Base-by-base conservation (phyloP, 2,888 invertebrate genomes). In the Tetragnatha montana region DNA sequence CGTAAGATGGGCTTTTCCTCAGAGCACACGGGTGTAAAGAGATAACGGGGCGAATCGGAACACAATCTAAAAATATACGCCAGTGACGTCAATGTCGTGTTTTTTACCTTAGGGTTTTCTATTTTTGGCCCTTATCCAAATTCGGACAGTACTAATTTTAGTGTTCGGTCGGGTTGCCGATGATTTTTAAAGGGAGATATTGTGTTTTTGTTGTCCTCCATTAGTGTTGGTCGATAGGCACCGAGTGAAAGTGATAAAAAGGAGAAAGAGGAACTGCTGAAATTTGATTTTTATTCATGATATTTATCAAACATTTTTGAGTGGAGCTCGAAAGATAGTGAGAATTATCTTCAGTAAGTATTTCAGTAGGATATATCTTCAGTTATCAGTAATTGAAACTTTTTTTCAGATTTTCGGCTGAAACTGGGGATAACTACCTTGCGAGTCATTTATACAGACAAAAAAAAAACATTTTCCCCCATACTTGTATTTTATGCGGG, bases 81-180 rank as follows among this genome's bases (percentile, higher is more conserved):
- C 10, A 71, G 70, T 81, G 81, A 81, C 81, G 71, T 81, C 81
- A 81, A 81, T 73, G 81, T 19, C 21, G 78, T 78, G 60, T 78
- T 78, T 17, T 60, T 78, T 21, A 7, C 17, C 14, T 17, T 47
- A 47, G n/a, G 68, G n/a, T 19, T 70, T 80, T 49, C 35, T 47
- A 35, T 80, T 70, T 69, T 69, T 80, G 80, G 80, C 21, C 35
- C 47, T 70, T 80, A 35, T 80, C 80, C 80, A 80, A 80, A 69
- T 17, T 8, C 78, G 60, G 60, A 60, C 17, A 12, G 51, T 14
- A 78, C 78, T 78, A 78, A 78, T 78, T 68, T 78, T 17, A 60
- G 60, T 78, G 22, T 78, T 22, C 12, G 78, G 78, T 8, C 17
- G 78, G 78, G 0, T 78, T 50, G 10, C 76, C 50, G 76, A 35